These are phyloP conservation scores for Leptocoma aspasia DNA, from an alignment of 2,113 vertebrate genomes.

Conservation along the genomic window DNA sequence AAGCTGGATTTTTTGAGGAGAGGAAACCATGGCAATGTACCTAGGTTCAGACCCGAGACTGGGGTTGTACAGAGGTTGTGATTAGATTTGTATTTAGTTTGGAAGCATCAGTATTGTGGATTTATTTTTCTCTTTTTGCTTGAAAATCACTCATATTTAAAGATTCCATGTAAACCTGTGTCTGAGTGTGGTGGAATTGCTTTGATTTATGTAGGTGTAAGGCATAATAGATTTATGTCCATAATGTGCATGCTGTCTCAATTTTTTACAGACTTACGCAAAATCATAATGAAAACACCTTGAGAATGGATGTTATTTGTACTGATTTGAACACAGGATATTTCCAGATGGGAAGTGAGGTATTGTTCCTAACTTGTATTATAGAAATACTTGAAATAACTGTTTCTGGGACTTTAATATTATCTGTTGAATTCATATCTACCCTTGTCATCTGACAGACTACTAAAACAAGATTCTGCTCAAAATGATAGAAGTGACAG, in stretches of 20 bases:
- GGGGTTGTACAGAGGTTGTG: neutral
- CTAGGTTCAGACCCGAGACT: neutral
- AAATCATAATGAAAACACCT: slow-evolving; percentile 6
- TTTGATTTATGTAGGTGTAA: neutral
- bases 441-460: slow-evolving; percentile 52
- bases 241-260: neutral
- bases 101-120: neutral
- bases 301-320: neutral
- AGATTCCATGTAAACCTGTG: neutral
- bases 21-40: accelerated
- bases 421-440: slow-evolving; percentile 54
- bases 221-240: neutral
- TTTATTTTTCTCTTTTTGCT: neutral
- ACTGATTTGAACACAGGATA: neutral
- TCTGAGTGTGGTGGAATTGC: neutral
- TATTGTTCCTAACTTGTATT: neutral
- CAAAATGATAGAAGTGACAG: slow-evolving; percentile 22
- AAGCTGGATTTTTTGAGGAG: neutral
- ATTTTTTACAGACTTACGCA: neutral
- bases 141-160: neutral
- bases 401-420: slow-evolving; percentile 13
- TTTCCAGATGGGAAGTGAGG: neutral
- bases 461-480: slow-evolving; percentile 52
- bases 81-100: neutral
- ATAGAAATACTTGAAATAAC: slow-evolving; percentile 25